These are phyloP conservation scores for Drosophila melanica DNA, from an alignment of 1,140 invertebrate species.

Conservation along the genomic window DNA sequence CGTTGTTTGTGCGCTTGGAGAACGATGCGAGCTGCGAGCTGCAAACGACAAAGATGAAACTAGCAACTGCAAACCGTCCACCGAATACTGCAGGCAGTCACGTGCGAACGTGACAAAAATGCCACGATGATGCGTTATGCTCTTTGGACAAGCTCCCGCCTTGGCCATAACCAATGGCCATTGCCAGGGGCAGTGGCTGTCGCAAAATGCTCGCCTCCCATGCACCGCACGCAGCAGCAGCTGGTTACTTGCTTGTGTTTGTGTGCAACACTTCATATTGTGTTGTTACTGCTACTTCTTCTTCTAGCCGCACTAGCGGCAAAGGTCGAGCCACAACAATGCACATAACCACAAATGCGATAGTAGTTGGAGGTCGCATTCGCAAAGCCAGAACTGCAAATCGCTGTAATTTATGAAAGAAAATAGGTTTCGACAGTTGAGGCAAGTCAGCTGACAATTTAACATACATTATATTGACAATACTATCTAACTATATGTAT, in stretches of 20 bases:
- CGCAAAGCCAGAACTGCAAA: constrained; percentile 9
- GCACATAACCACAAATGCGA: constrained; percentile 12
- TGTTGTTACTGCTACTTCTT: not conserved
- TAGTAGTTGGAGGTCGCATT: constrained; percentile 10
- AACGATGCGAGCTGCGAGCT: constrained; percentile 8
- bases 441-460: constrained; percentile 19
- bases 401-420: constrained; percentile 22
- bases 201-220: constrained; percentile 1
- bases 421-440: constrained; percentile 42
- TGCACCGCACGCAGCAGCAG: constrained; percentile 19
- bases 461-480: constrained; percentile 16
- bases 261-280: constrained; percentile 4
- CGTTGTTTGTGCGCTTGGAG: not conserved
- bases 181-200: not conserved
- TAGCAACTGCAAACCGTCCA: constrained; percentile 28
- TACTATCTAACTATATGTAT: not conserved
- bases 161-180: constrained; percentile 12
- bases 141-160: constrained; percentile 43
- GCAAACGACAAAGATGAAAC: not conserved
- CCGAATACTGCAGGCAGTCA: constrained; percentile 70
- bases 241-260: constrained; percentile 20
- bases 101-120: constrained; percentile 80
- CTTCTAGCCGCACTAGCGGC: not conserved
- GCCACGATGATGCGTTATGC: constrained; percentile 63
- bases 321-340: constrained; percentile 22